Conservation (phyloP, 1,140 invertebrate genomes). For the Drosophila azteca region DNA sequence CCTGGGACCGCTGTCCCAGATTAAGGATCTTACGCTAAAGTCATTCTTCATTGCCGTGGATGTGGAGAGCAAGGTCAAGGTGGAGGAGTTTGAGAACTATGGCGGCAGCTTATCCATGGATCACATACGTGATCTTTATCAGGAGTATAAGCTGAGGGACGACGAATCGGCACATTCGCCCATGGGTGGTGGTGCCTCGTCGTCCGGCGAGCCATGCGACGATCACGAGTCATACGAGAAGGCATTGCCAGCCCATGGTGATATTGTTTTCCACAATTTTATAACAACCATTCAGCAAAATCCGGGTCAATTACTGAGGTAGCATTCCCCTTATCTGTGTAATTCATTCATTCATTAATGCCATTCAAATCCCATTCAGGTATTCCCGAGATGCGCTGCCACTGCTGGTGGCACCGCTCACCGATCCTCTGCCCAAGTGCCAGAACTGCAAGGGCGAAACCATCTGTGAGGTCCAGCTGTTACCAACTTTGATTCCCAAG, state of each 20-base stretch:
- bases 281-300: slow-evolving; percentile 89
- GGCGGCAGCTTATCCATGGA: slow-evolving; percentile 81
- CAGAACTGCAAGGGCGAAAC: slow-evolving; percentile 88
- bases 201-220: slow-evolving; percentile 60
- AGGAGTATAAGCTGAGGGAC: slow-evolving; percentile 87
- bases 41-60: slow-evolving; percentile 86
- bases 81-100: slow-evolving; percentile 70
- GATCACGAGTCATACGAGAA: slow-evolving; percentile 91
- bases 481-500: slow-evolving; percentile 90
- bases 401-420: slow-evolving; percentile 87
- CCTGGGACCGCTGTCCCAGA: slow-evolving; percentile 61
- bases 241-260: slow-evolving; percentile 90
- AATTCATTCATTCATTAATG: background rate
- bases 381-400: slow-evolving; percentile 88
- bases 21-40: slow-evolving; percentile 76
- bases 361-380: slow-evolving; percentile 79
- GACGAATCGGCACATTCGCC: slow-evolving; percentile 81
- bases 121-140: slow-evolving; percentile 87
- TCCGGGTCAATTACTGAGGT: slow-evolving; percentile 92
- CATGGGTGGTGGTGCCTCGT: slow-evolving; percentile 12
- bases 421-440: slow-evolving; percentile 85
- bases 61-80: slow-evolving; percentile 84
- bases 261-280: slow-evolving; percentile 92
- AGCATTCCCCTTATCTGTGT: slow-evolving; percentile 37
- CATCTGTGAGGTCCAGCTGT: slow-evolving; percentile 91